Base-by-base conservation (phyloP, 2,113 vertebrate species). In the Columba janthina region DNA sequence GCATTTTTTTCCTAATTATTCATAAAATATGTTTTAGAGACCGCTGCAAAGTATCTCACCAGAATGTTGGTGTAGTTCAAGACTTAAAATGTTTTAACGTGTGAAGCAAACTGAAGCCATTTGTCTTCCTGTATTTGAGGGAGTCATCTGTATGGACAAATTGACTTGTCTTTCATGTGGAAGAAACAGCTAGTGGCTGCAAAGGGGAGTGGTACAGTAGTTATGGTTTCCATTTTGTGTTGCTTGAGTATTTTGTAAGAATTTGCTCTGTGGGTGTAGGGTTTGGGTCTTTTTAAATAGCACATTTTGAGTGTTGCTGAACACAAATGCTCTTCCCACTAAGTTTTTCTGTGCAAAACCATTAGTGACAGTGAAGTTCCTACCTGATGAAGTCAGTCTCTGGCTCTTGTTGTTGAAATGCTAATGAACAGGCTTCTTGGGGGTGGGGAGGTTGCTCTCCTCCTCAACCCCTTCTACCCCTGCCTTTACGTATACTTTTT, bases 401-500 rank as follows among this genome's bases (percentile, higher is more conserved):
- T 46, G 31, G 12, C 24, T 77, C 32, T 36, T 86, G 14, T 46
- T 90, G 83, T 53, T 51, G 32, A 42, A 92, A 83, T 14, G 38
- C 18, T 64, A 58, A 48, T 51, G 31, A 61, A 75, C 40, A 6
- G n/a, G 24, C 22, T 75, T 60, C 12, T 5, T 66, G 22, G 8
- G 25, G n/a, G 25, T 67, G 51, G 29, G 71, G 51, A 61, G 7
- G 46, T 38, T 81, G 13, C 26, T 67, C 8, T 12, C 8, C 19
- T 1, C 10, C 12, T 9, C 44, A 46, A 50, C 34, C 10, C 16
- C 10, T 13, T 4, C 8, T 4, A 11, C 7, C 3, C 5, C 17
- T 70, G 44, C 34, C n/a, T 50, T 76, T 61, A 71, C 42, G 10
- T 5, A 1, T 72, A 44, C 31, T 40, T 81, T 46, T 84, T 51